A percentile compares a stretch with the other conserved stretches of the same genome.
Conservation (phyloP, 2,888 invertebrate genomes). For the Tetramorium bicarinatum region DNA sequence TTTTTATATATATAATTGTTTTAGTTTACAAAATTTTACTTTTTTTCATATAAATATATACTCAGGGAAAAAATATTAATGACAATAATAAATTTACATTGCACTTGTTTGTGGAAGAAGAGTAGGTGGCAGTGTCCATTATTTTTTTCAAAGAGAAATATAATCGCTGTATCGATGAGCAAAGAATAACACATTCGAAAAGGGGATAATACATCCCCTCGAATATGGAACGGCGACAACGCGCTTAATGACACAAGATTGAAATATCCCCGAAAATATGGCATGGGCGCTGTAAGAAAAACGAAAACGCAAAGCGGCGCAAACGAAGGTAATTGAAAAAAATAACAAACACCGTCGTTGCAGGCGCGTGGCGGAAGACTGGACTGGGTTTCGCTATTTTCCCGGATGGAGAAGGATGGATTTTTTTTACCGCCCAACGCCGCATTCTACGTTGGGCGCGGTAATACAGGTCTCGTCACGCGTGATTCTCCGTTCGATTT, state of each 20-base stretch:
- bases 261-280: not conserved
- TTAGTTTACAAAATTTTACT: too few species aligned
- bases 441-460: not conserved
- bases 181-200: not conserved
- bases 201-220: not conserved
- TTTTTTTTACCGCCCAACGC: constrained; percentile 14
- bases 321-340: constrained; percentile 50
- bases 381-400: constrained; percentile 29
- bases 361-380: constrained; percentile 3
- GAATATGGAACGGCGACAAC: not conserved
- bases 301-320: not conserved
- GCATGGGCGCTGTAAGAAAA: not conserved
- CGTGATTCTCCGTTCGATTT: constrained; percentile 37
- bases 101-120: too few species aligned
- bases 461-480: constrained; percentile 11
- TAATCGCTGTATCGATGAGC: not conserved
- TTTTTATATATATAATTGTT: too few species aligned
- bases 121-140: too few species aligned
- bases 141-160: too few species aligned
- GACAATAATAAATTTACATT: too few species aligned
- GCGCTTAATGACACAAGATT: not conserved
- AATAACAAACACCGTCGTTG: constrained; percentile 40
- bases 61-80: too few species aligned
- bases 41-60: too few species aligned
- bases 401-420: not conserved